Evolutionary conservation across 2,888 invertebrate species (phyloP), one percentile per base, ranked within the genome.

Genomic region (Macrophya alboannulata): DNA sequence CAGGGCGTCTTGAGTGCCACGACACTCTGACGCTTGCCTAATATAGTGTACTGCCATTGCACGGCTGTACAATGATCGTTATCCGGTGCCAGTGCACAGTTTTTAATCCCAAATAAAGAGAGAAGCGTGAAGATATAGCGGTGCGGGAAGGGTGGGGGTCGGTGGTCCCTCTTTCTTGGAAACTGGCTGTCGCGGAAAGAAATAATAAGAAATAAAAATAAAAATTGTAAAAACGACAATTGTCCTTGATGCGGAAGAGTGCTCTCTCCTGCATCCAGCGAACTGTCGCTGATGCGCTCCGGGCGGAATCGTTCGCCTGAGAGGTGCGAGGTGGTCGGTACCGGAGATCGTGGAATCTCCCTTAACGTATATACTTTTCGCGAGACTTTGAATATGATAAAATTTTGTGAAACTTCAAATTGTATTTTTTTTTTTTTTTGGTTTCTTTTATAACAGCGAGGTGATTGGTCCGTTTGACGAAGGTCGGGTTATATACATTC

Each of bases 171-270:
- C 68, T 74, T 31, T 9, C 25, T 6, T 74, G 45, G 74, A 74
- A 74, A 25, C 74, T 45, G 74, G 45, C 43, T 45, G 74, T 21
- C 25, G 74, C 4, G 9, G 37, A 25, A n/a, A 55, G 25, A 37
- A 77, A 74, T 45, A 74, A 37, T 21, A 55, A 31, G n/a, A 74
- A 74, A 74, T 74, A 55, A 51, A 76, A 76, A 51, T 43, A 79
- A 81, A 48, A 25, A 62, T 25, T 62, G 10, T 21, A 62, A 59
- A 62, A 40, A 43, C 59, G 59, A 62, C 59, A 51, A 59, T 81
- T 43, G n/a, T 81, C 62, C 40, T 62, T 31, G 21, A 81, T 51
- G 59, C 81, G 81, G 81, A 81, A 62, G 81, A 81, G n/a, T 55
- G 77, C 51, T 51, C 31, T 31, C 77, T 55, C 31, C 51, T 31